Percentiles rank a stretch among this genome's conserved stretches.
These are phyloP conservation scores for Darevskia mixta DNA, from an alignment of 2,797 vertebrate genomes.

Conservation along the genomic window DNA sequence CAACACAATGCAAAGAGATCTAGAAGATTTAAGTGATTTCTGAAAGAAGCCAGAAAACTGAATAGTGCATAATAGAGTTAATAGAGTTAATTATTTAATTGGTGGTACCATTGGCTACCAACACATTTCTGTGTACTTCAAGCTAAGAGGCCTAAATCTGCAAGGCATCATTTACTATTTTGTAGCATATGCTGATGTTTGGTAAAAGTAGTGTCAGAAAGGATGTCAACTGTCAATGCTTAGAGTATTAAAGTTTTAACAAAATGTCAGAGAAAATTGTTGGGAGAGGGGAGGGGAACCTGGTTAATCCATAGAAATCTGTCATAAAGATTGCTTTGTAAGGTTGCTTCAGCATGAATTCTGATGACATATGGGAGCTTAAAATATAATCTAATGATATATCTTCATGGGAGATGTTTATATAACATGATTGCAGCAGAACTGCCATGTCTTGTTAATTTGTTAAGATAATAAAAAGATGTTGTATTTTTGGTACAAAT, in stretches of 20 bases:
- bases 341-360: constrained; percentile 75
- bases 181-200: constrained; percentile 71
- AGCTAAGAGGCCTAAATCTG: not conserved
- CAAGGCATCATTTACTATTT: constrained; percentile 58
- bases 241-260: constrained; percentile 80
- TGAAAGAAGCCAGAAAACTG: not conserved
- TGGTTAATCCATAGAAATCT: constrained; percentile 79
- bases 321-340: constrained; percentile 74
- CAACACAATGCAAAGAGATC: not conserved
- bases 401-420: constrained; percentile 75
- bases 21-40: not conserved
- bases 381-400: constrained; percentile 79
- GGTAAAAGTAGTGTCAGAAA: constrained; percentile 69
- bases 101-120: not conserved
- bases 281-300: constrained; percentile 50
- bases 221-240: constrained; percentile 69
- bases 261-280: constrained; percentile 71
- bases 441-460: constrained; percentile 72
- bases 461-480: constrained; percentile 67
- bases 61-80: not conserved
- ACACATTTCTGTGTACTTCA: constrained; percentile 31
- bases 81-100: constrained; percentile 21
- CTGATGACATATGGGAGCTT: constrained; percentile 77
- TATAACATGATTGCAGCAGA: constrained; percentile 73
- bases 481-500: constrained; percentile 43